Evolutionary conservation across 2,113 vertebrate genomes (phyloP), one percentile per base, ranked within the genome.

Genomic region (Apus apus): DNA sequence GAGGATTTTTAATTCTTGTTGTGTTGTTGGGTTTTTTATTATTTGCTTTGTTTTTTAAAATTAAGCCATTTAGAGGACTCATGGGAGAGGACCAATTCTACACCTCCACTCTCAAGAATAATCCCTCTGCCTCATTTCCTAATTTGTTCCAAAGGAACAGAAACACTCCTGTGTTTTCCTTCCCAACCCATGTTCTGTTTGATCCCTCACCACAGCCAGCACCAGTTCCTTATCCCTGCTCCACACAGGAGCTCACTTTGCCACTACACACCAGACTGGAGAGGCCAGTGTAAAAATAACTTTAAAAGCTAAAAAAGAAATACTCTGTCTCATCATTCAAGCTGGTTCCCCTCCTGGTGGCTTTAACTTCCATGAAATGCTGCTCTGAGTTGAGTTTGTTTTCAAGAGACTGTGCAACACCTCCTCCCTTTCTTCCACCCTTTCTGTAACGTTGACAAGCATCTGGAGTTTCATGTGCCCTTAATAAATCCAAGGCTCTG

Each of bases 171-270:
- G 5, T 1, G 48, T 56, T 25, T 15, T 4, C n/a, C n/a, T 45
- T 18, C 26, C 32, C 13, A n/a, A 8, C 18, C 13, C 21, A 26
- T 60, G 61, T 81, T 77, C 65, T 36, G 18, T 43, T 81, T 38
- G 48, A 76, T 73, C 30, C 26, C 6, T 5, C 2, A 1, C 7
- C 0, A 0, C 2, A 27, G 11, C 7, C 36, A 50, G 38, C 11
- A 29, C 68, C 30, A 17, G 20, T 14, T 58, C 71, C 82, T 72
- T 5, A 62, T 18, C 29, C 23, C 53, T 20, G 14, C 54, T 38
- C 20, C 60, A 14, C 36, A 2, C 5, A 15, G 64, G 32, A 81
- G 15, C 36, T 6, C 14, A 9, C 58, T 64, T 14, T 4, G 74
- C 32, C 17, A 9, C 45, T 3, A 18, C 14, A 6, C 5, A 3